Percentiles rank a stretch among this genome's conserved stretches.
phyloP scores from a whole-genome alignment of 2,113 vertebrate genomes.

The Gymnarchus niloticus region DNA sequence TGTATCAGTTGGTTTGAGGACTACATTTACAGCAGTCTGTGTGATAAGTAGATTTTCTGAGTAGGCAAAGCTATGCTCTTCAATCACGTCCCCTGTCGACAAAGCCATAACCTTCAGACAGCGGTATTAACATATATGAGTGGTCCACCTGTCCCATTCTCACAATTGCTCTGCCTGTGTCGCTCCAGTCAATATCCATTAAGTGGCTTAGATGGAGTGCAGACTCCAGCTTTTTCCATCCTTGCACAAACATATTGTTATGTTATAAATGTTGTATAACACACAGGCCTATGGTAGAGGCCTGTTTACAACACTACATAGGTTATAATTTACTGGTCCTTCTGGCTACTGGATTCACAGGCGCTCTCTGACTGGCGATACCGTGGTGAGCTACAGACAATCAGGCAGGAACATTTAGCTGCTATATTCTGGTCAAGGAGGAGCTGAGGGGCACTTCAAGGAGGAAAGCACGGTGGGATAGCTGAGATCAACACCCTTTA shows the following conservation, averaged over 20 bases:
- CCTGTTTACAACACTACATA: neutral
- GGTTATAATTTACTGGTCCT: neutral
- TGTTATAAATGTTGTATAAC: no score
- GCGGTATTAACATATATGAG: neutral
- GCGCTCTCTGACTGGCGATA: neutral
- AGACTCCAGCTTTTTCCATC: neutral
- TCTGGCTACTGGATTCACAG: neutral
- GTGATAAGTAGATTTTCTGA: no score
- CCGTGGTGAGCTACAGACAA: neutral
- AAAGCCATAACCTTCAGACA: neutral
- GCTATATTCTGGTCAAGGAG: neutral
- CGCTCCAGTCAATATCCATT: neutral
- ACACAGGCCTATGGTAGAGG: no score
- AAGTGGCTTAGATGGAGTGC: neutral
- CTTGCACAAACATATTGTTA: neutral
- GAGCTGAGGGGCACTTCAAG: neutral
- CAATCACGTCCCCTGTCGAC: neutral
- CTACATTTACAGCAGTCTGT: neutral
- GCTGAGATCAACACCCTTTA: neutral
- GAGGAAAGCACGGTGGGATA: neutral
- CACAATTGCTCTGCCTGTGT: neutral
- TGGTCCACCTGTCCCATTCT: neutral
- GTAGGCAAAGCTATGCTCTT: neutral
- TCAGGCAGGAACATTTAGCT: conserved; percentile 6
- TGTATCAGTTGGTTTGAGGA: neutral